Percentiles rank a stretch among this genome's conserved stretches.
These are phyloP conservation scores for Neomonachus schauinslandi DNA, from an alignment of 2,113 vertebrate genomes.

Conservation along the genomic window DNA sequence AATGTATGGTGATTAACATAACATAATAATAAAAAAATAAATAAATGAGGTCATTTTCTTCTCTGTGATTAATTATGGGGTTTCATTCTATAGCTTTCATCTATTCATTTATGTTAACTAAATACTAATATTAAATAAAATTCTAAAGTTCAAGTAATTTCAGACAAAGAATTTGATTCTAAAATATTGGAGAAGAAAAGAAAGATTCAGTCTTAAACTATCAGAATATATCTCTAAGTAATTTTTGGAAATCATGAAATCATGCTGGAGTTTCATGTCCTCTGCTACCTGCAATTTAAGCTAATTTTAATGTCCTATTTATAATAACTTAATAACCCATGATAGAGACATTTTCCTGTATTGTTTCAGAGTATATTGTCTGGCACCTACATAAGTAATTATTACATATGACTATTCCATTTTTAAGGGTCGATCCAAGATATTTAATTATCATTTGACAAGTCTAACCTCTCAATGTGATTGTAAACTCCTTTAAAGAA, in stretches of 20 bases:
- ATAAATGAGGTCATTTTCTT: neutral
- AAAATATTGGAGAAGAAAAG: neutral
- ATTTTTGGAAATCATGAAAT: neutral
- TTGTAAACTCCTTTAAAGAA: neutral
- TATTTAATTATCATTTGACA: slow-evolving; percentile 19
- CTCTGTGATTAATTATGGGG: neutral
- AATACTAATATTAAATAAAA: neutral
- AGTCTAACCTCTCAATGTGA: neutral
- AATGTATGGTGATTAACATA: too few relatives aligned
- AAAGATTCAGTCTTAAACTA: neutral
- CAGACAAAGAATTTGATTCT: slow-evolving; percentile 21
- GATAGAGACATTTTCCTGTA: neutral
- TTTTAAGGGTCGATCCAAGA: neutral
- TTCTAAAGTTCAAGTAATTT: neutral
- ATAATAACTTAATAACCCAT: neutral
- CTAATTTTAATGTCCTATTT: slow-evolving; percentile 32
- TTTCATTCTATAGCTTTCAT: neutral
- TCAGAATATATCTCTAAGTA: neutral
- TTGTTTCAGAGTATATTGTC: neutral
- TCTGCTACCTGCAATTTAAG: neutral
- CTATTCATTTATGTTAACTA: neutral
- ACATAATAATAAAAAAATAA: too few relatives aligned
- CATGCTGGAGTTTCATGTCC: neutral
- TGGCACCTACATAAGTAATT: neutral
- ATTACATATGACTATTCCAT: neutral